A percentile compares a stretch with the other conserved stretches of the same genome.
These are phyloP conservation scores for Drymodes brunneopygia DNA, from an alignment of 2,113 vertebrate genomes.

Conservation along the genomic window DNA sequence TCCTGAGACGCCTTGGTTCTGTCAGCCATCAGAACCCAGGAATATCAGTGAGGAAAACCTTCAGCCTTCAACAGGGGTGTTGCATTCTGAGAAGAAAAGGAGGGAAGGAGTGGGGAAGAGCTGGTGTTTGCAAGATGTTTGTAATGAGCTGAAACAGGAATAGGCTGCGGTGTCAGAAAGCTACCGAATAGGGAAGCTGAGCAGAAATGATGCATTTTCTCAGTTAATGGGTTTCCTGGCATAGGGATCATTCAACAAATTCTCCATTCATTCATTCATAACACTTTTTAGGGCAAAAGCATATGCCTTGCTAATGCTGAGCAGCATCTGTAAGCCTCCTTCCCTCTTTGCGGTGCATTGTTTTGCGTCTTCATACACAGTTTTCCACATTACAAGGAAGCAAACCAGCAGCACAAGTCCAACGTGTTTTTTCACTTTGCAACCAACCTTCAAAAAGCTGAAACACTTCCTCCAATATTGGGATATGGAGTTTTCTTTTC, in stretches of 20 bases:
- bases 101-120: background rate
- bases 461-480: background rate
- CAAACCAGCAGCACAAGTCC: background rate
- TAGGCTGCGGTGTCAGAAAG: background rate
- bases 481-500: constrained; percentile 37
- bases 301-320: background rate
- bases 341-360: background rate
- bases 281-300: background rate
- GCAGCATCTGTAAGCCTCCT: background rate
- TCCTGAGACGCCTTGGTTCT: background rate
- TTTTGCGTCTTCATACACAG: background rate
- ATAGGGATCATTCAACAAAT: background rate
- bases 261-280: background rate
- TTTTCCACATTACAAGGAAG: constrained; percentile 8
- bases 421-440: background rate
- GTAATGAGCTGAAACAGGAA: background rate
- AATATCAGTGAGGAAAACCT: background rate
- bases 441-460: background rate
- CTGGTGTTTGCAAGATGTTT: background rate
- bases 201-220: background rate
- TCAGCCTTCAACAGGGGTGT: background rate
- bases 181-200: background rate
- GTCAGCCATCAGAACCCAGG: background rate
- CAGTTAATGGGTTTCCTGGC: background rate
- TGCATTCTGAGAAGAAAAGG: background rate